Evolutionary conservation across 2,888 invertebrate species (phyloP).

Genomic region (Aspidiotus destructor): DNA sequence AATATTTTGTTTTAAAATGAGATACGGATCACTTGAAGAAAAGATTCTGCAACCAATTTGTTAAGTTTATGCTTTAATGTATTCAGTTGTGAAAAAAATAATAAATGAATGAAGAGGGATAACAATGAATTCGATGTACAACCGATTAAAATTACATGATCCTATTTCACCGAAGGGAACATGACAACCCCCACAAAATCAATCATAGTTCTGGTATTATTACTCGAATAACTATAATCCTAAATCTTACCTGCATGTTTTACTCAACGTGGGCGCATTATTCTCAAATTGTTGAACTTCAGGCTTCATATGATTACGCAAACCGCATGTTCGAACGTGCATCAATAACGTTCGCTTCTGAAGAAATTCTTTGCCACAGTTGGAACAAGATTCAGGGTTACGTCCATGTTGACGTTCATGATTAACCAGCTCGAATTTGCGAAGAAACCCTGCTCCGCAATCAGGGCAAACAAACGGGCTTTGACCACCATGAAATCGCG

Average conservation of each 20-base stretch:
- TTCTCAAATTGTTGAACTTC: conserved; percentile 28
- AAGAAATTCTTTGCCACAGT: conserved; percentile 74
- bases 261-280: conserved; percentile 29
- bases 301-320: conserved; percentile 30
- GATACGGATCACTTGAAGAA: too few relatives aligned
- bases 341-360: conserved; percentile 71
- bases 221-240: neutral
- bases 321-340: conserved; percentile 45
- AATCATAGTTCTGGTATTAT: too few relatives aligned
- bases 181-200: too few relatives aligned
- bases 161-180: too few relatives aligned
- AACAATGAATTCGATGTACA: too few relatives aligned
- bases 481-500: conserved; percentile 79
- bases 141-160: too few relatives aligned
- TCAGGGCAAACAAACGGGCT: conserved; percentile 89
- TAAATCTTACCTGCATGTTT: conserved; percentile 38
- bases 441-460: conserved; percentile 74
- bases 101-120: neutral
- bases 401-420: conserved; percentile 72
- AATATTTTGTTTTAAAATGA: too few relatives aligned
- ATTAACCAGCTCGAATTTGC: conserved; percentile 77
- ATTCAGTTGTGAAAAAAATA: neutral
- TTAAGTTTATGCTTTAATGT: neutral
- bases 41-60: too few relatives aligned
- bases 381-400: conserved; percentile 69